Conservation (phyloP, 2,113 vertebrate genomes). For the Cathartes aura region DNA sequence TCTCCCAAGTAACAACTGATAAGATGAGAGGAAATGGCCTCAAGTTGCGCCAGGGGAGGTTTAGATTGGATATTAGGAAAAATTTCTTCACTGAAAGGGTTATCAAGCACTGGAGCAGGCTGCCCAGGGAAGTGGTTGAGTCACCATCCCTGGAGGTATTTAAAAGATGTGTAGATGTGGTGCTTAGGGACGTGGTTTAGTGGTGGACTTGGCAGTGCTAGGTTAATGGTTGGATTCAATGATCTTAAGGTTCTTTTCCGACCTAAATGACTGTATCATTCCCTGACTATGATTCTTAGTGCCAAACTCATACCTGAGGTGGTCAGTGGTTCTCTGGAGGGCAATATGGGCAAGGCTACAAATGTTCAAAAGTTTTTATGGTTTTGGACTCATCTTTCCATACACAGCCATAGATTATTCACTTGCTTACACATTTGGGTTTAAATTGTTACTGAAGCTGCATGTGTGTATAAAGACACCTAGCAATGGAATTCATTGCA, state of each 20-base stretch:
- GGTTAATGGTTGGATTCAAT: not conserved
- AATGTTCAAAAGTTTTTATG: not conserved
- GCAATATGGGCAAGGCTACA: not conserved
- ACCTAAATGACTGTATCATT: not conserved
- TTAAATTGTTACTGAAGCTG: not conserved
- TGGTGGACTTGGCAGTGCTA: not conserved
- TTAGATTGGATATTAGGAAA: not conserved
- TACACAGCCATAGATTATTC: not conserved
- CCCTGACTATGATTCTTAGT: not conserved
- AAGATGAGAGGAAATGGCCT: not conserved
- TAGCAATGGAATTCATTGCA: not conserved
- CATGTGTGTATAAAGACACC: not conserved
- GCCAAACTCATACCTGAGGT: not conserved
- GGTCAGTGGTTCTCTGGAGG: not conserved
- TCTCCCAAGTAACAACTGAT: not conserved
- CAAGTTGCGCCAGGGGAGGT: not conserved
- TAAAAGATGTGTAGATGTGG: not conserved
- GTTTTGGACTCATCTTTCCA: not conserved
- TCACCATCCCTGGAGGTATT: not conserved
- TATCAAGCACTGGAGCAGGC: not conserved
- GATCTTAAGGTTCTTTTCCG: not conserved
- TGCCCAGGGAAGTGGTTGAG: not conserved
- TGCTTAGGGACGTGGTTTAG: not conserved
- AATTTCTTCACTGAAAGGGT: not conserved
- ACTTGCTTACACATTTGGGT: not conserved